Evolutionary conservation across 2,888 invertebrate species (phyloP).

Genomic region (Rhopalosiphum nymphaeae): DNA sequence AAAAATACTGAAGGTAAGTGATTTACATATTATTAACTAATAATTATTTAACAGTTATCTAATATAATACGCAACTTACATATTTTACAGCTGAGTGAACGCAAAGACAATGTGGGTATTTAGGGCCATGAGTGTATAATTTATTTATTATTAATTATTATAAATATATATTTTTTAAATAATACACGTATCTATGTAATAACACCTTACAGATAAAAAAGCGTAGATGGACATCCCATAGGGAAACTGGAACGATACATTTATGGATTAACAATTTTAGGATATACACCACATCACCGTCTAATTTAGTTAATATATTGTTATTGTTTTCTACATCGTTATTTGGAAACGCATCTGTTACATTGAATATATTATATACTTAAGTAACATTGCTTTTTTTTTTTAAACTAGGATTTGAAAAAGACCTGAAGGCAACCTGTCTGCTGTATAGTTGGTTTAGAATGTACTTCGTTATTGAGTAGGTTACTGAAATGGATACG

Average conservation of each 20-base stretch:
- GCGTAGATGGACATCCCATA: neutral
- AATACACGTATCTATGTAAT: neutral
- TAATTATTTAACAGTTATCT: neutral
- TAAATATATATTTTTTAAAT: neutral
- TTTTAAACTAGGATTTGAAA: neutral
- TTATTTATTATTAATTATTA: neutral
- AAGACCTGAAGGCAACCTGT: neutral
- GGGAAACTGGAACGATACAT: neutral
- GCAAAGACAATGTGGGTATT: neutral
- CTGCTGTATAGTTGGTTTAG: neutral
- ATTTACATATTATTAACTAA: constrained; percentile 12
- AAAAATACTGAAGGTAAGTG: neutral
- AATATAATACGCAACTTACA: neutral
- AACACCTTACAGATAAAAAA: neutral
- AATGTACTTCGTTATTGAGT: neutral
- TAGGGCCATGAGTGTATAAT: neutral
- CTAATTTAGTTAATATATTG: neutral
- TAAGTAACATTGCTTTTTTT: neutral
- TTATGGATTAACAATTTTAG: neutral
- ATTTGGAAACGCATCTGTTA: neutral
- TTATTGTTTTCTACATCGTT: neutral
- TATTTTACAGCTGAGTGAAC: neutral
- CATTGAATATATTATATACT: neutral
- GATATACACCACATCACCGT: neutral
- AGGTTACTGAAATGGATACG: neutral